Percentiles rank a stretch among this genome's conserved stretches.
Evolutionary conservation across 2,888 invertebrate genomes (phyloP).

Genomic region (Trachelus iudaicus): DNA sequence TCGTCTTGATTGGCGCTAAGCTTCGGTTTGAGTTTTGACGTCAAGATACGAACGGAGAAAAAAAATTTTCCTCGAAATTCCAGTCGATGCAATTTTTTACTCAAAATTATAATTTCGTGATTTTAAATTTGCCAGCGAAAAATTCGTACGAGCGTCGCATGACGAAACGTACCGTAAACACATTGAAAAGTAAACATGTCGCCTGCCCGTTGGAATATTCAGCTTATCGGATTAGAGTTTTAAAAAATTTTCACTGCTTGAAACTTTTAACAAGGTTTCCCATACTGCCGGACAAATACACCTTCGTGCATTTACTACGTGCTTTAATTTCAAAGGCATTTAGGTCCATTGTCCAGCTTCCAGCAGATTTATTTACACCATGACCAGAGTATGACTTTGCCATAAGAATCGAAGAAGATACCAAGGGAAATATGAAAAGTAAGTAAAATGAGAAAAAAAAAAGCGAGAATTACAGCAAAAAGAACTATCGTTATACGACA

Average conservation of each 20-base stretch:
- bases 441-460: not conserved
- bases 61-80: not conserved
- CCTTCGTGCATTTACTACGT: not conserved
- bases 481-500: not conserved
- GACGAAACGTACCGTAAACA: not conserved
- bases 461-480: not conserved
- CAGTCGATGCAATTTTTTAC: not conserved
- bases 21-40: not conserved
- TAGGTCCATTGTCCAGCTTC: not conserved
- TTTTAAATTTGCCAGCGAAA: not conserved
- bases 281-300: not conserved
- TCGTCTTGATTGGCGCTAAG: not conserved
- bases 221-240: not conserved
- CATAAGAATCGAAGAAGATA: no score
- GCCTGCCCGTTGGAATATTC: not conserved
- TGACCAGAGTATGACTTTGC: no score
- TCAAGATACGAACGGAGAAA: not conserved
- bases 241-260: not conserved
- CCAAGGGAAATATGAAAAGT: no score
- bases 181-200: not conserved
- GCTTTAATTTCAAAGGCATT: not conserved
- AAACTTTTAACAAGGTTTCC: not conserved
- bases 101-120: not conserved
- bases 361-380: not conserved
- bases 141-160: not conserved